Base-by-base conservation (phyloP, 2,113 vertebrate genomes). In the Setophaga coronata region DNA sequence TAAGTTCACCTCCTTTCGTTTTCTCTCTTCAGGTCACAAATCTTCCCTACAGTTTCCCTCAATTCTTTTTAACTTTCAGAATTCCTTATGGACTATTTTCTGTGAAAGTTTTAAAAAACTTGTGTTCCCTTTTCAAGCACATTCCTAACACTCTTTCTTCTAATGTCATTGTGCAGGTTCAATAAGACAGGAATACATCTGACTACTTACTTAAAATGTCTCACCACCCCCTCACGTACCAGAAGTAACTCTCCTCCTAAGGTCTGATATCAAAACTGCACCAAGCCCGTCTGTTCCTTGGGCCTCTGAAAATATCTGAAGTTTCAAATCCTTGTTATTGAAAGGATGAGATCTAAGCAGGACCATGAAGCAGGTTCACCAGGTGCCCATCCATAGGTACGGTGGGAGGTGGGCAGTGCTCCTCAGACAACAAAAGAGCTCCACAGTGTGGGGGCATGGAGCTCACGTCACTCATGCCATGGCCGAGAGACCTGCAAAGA, bases 121-220 rank as follows among this genome's bases (percentile, higher is more conserved):
- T 86, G 21, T 25, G 54, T 91, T 82, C 33, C 40, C 14, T 43
- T 96, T 94, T 94, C 79, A 94, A 69, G 54, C 28, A 71, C 36
- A 80, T 62, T 82, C 77, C 72, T 86, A 79, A 82, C 73, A 36
- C 40, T 82, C 43, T 76, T 89, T 82, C 70, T 93, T 92, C 45
- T 61, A 65, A 87, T 58, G 87, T 81, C 60, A 79, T 33, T 74
- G 48, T 69, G 71, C 62, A 69, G 67, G 48, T 89, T 94, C 76
- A 92, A 86, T 78, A 74, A 90, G 83, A 76, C 66, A 89, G 57
- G 28, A 94, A 65, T 90, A 76, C 48, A 79, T 91, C 88, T 91
- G 73, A 85, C 61, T 94, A 7, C 65, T 82, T 90, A 69, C 58
- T 82, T 69, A 76, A 91, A 95, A 85, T 90, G 70, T 24, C 74